Percentiles rank a stretch among this genome's conserved stretches.
Evolutionary conservation across 2,888 invertebrate species (phyloP).

Genomic region (Sarcophaga rosellei): DNA sequence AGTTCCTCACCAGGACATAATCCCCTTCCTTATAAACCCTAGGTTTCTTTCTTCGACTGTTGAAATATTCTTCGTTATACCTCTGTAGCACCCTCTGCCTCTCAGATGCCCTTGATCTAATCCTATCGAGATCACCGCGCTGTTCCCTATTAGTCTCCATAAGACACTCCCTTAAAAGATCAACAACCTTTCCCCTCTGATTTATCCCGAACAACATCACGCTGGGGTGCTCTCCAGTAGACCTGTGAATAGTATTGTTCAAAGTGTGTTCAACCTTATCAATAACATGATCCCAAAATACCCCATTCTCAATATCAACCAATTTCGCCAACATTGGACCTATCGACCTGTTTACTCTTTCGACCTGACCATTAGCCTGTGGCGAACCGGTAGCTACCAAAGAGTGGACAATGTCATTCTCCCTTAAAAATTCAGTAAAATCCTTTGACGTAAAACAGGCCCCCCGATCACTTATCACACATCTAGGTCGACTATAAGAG

Average conservation of each 20-base stretch:
- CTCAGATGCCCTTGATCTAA: conserved; percentile 9
- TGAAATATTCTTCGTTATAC: conserved; percentile 50
- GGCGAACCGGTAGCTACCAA: conserved; percentile 66
- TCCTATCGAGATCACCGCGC: neutral
- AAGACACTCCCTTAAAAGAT: conserved; percentile 54
- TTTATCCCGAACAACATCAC: conserved; percentile 64
- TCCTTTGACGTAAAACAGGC: conserved; percentile 67
- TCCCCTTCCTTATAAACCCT: conserved; percentile 4
- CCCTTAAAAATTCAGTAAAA: conserved; percentile 64
- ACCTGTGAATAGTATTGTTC: conserved; percentile 60
- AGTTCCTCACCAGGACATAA: conserved; percentile 56
- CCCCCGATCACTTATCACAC: conserved; percentile 68
- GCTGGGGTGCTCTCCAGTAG: conserved; percentile 34
- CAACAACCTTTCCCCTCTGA: conserved; percentile 56
- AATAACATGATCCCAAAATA: conserved; percentile 56
- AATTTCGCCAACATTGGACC: conserved; percentile 68
- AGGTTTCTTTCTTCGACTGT: conserved; percentile 30
- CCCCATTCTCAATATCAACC: conserved; percentile 14
- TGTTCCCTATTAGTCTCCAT: neutral
- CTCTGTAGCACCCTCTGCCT: conserved; percentile 33
- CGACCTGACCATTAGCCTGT: conserved; percentile 70
- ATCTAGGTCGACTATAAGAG: conserved; percentile 64
- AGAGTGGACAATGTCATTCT: conserved; percentile 57
- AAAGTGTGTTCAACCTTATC: conserved; percentile 37
- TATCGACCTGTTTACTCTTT: conserved; percentile 68